Conservation (phyloP, 2,888 invertebrate species). For the Linnaemya tessellans region DNA sequence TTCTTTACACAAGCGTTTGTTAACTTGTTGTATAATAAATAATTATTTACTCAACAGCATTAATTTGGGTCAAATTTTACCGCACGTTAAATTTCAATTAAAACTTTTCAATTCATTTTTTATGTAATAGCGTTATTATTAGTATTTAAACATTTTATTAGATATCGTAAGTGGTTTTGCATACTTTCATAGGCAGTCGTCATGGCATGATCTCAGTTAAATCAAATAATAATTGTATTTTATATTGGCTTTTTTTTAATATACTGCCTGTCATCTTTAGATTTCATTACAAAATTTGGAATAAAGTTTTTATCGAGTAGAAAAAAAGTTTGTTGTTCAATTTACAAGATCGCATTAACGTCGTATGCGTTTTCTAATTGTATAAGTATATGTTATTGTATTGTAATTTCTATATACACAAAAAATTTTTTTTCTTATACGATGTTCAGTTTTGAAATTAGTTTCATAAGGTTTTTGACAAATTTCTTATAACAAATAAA, state of each 20-base stretch:
- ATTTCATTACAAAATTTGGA: neutral
- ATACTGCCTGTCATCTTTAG: neutral
- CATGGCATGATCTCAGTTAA: constrained; percentile 44
- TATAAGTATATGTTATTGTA: too few species aligned
- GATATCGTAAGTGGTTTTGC: neutral
- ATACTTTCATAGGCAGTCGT: neutral
- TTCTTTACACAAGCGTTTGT: neutral
- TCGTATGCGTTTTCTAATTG: too few species aligned
- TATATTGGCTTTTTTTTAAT: constrained; percentile 19
- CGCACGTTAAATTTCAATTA: neutral
- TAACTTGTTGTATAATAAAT: neutral
- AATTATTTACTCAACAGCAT: neutral
- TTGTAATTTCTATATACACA: too few species aligned
- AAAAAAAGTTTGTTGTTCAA: neutral
- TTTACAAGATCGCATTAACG: too few species aligned
- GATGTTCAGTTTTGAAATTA: too few species aligned
- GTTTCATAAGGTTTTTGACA: too few species aligned
- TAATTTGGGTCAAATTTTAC: neutral
- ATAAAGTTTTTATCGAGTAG: neutral
- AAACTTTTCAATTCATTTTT: neutral
- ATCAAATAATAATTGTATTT: constrained; percentile 7
- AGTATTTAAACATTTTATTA: neutral
- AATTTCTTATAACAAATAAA: too few species aligned
- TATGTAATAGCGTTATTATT: neutral
- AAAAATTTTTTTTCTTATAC: neutral